Conservation (phyloP, 2,113 vertebrate genomes). For the Trochalopteron elliotii region DNA sequence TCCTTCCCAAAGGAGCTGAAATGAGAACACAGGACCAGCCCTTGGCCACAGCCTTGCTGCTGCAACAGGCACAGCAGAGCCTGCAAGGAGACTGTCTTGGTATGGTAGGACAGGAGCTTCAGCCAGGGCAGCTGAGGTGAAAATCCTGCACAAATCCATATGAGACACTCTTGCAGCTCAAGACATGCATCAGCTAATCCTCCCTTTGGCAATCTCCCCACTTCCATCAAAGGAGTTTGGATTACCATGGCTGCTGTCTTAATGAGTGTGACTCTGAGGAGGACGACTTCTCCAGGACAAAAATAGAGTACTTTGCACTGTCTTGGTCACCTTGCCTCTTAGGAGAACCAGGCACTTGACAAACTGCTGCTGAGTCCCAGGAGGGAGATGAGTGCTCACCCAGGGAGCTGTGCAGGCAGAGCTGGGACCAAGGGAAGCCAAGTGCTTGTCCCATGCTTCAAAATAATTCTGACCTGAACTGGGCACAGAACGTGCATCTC, state of each 20-base stretch:
- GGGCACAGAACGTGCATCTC: neutral
- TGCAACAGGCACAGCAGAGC: neutral
- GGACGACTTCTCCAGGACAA: neutral
- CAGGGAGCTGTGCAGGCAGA: neutral
- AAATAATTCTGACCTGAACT: neutral
- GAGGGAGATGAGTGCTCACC: neutral
- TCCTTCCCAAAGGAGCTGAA: neutral
- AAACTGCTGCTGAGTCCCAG: neutral
- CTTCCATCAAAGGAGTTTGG: conserved; percentile 23
- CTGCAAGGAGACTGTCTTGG: neutral
- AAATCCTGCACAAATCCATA: conserved; percentile 45
- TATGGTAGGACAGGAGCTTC: neutral
- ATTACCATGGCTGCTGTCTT: neutral
- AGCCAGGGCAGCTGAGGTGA: conserved; percentile 26
- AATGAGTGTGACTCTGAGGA: conserved; percentile 7
- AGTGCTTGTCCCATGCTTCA: neutral
- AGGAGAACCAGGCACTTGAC: neutral
- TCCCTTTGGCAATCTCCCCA: neutral
- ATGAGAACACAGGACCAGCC: neutral
- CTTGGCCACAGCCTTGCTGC: neutral
- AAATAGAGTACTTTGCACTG: neutral
- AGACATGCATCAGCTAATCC: neutral
- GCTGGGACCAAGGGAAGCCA: rapidly evolving
- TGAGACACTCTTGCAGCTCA: conserved; percentile 11
- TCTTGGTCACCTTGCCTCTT: neutral